These are phyloP conservation scores for Semotilus atromaculatus DNA, from an alignment of 2,797 vertebrate species.

Conservation along the genomic window DNA sequence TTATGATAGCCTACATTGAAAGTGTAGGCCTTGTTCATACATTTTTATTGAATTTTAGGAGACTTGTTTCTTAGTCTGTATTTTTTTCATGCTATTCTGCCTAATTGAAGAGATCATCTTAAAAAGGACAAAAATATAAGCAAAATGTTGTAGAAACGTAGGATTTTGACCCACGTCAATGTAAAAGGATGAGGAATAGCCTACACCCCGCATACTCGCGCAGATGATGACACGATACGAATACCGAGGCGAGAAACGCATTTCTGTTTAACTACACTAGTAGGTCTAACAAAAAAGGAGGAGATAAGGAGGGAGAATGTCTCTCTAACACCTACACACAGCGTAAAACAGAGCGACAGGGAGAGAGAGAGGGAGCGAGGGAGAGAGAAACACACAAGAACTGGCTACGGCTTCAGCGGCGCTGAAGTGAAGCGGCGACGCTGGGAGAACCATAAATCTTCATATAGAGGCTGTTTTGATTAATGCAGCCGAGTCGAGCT, in stretches of 20 bases:
- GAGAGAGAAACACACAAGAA: conserved; percentile 71
- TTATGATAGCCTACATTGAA: background rate
- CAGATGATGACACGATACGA: conserved; percentile 72
- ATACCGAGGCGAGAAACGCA: conserved; percentile 69
- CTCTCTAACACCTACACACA: conserved; percentile 60
- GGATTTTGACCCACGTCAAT: background rate
- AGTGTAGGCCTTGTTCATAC: background rate
- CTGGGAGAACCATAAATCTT: conserved; percentile 94
- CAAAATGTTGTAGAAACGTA: background rate
- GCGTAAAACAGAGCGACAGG: conserved; percentile 56
- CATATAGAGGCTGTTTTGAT: conserved; percentile 95
- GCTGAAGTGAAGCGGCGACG: conserved; percentile 81
- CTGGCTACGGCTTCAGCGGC: conserved; percentile 78
- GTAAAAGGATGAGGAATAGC: background rate
- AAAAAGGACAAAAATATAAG: background rate
- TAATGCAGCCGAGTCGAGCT: conserved; percentile 93
- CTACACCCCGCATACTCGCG: conserved; percentile 51
- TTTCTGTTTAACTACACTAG: conserved; percentile 60
- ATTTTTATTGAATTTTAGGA: background rate
- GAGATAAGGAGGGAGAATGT: conserved; percentile 36
- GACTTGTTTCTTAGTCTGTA: background rate
- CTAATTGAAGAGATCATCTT: background rate
- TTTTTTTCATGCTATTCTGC: background rate
- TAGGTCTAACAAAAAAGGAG: conserved; percentile 53
- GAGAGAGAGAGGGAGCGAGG: conserved; percentile 72